A percentile compares a stretch with the other conserved stretches of the same genome.
Evolutionary conservation across 2,888 invertebrate genomes (phyloP).

Genomic region (Chalcosyrphus nemorum): DNA sequence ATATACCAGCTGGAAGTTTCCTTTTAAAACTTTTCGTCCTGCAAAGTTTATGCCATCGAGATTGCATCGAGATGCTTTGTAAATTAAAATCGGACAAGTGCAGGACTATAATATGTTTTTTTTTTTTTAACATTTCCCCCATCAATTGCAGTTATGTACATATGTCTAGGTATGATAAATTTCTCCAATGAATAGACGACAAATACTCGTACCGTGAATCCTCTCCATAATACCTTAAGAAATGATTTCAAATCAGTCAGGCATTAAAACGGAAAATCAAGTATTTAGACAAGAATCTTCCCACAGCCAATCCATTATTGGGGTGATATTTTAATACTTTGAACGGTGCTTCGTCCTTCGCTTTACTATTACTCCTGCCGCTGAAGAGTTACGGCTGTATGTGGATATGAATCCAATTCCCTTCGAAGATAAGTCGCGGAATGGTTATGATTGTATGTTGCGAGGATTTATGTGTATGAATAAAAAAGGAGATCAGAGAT

Average conservation of each 20-base stretch:
- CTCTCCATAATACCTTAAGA: slow-evolving; percentile 10
- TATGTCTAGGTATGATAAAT: too few species aligned
- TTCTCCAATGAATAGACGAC: background rate
- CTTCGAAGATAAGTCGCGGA: background rate
- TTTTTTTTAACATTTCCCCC: too few species aligned
- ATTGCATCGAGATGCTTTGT: too few species aligned
- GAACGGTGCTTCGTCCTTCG: background rate
- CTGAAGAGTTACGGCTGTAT: background rate
- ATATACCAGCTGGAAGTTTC: background rate
- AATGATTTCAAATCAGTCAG: slow-evolving; percentile 52
- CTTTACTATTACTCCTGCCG: background rate
- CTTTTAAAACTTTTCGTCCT: too few species aligned
- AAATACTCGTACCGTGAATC: background rate
- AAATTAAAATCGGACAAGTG: too few species aligned
- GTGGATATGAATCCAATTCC: slow-evolving; percentile 10
- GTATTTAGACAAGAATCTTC: slow-evolving; percentile 16
- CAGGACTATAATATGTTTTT: too few species aligned
- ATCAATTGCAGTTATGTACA: too few species aligned
- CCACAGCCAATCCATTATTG: slow-evolving; percentile 2
- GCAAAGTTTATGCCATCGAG: too few species aligned
- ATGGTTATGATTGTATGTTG: slow-evolving; percentile 4
- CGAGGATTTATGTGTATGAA: slow-evolving; percentile 1
- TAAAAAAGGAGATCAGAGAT: background rate
- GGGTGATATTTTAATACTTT: slow-evolving; percentile 22
- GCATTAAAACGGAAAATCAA: slow-evolving; percentile 51